Evolutionary conservation across 1,140 invertebrate species (phyloP), one percentile per base, ranked within the genome.

Genomic region (Gryllus bimaculatus): DNA sequence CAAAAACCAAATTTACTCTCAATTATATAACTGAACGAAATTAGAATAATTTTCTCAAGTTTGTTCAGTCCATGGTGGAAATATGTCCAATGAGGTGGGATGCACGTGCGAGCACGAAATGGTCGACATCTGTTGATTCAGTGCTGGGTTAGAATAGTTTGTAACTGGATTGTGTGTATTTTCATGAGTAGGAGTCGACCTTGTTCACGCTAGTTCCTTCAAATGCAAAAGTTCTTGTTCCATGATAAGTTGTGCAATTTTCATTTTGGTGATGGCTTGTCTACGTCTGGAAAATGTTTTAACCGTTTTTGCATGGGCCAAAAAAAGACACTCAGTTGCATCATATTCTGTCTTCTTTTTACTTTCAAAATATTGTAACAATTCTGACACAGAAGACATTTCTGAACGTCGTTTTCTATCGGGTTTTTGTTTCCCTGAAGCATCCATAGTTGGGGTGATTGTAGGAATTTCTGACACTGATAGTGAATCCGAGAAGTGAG

Each of bases 231-330:
- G 66, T 73, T 73, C 66, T 73, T 73, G 66, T n/a, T 73, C 66
- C 66, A 73, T 73, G 66, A 73, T 73, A 73, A 73, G 13, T 73
- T 73, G 66, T 73, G 66, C 66, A 73, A 73, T 73, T 73, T 73
- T 73, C 66, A 73, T 73, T 73, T 73, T 73, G 1, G 66, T 73
- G 1, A 73, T 73, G 66, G 66, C 66, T 73, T 73, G 66, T 73
- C 66, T 13, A 13, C n/a, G 13, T n/a, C 6, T n/a, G 13, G 66
- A 73, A n/a, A 73, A 73, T 73, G 66, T 73, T 73, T 73, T 73
- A 13, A 73, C 66, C 3, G 66, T 73, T n/a, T n/a, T 13, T n/a
- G 66, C 66, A n/a, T 73, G 66, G n/a, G 66, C 66, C 66, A 73
- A n/a, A n/a, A 73, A 73, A 13, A 73, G 66, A 15, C 13, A 2